These are phyloP conservation scores for Drosophila limbata DNA, from an alignment of 2,888 invertebrate genomes.

Conservation along the genomic window DNA sequence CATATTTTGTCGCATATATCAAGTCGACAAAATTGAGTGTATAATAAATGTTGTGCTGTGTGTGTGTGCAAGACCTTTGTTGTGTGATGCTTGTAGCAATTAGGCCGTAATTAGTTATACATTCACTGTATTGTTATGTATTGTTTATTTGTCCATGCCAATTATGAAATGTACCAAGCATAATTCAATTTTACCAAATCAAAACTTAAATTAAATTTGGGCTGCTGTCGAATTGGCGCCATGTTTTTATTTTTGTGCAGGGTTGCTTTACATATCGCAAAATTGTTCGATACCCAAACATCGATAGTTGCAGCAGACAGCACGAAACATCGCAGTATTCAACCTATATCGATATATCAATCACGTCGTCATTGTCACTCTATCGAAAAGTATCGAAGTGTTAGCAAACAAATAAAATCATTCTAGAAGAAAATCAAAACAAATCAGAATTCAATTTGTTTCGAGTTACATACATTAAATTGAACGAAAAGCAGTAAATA, in stretches of 20 bases:
- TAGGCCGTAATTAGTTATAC: constrained; percentile 38
- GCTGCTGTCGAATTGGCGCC: constrained; percentile 18
- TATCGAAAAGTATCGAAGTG: constrained; percentile 12
- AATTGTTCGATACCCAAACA: not conserved
- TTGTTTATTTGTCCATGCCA: constrained; percentile 7
- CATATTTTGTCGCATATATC: too few relatives aligned
- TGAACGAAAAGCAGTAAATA: not conserved
- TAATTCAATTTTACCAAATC: constrained; percentile 7
- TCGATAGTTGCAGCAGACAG: constrained; percentile 16
- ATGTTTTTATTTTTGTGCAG: not conserved
- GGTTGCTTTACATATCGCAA: constrained; percentile 8
- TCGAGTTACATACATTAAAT: constrained; percentile 12
- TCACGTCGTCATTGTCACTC: constrained; percentile 10
- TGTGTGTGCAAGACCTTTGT: constrained; percentile 5
- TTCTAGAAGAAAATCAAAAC: constrained; percentile 49
- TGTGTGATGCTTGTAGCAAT: constrained; percentile 38
- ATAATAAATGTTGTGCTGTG: not conserved
- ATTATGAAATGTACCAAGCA: constrained; percentile 2
- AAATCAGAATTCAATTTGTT: constrained; percentile 4
- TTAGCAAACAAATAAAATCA: constrained; percentile 19
- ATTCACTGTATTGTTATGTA: constrained; percentile 25
- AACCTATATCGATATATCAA: constrained; percentile 21
- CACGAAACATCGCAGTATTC: not conserved
- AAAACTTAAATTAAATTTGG: constrained; percentile 8
- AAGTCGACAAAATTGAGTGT: not conserved